Evolutionary conservation across 2,113 vertebrate genomes (phyloP).

Genomic region (Cryptomyrus ogoouensis): DNA sequence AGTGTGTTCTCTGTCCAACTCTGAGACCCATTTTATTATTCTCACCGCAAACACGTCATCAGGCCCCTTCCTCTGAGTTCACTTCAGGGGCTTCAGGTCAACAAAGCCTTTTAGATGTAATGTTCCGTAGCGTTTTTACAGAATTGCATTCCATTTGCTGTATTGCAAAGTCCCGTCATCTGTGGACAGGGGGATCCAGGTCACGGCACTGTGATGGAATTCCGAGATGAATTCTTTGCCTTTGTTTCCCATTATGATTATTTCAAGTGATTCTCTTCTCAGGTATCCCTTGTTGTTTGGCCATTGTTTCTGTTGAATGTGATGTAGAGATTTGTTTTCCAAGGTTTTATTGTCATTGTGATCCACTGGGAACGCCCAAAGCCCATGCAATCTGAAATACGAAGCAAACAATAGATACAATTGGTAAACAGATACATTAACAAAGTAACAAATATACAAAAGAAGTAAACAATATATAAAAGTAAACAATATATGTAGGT

Average conservation of each 20-base stretch:
- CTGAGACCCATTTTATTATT: background rate
- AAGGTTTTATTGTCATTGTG: background rate
- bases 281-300: slow-evolving; percentile 19
- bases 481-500: background rate
- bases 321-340: background rate
- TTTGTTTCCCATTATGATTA: background rate
- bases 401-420: background rate
- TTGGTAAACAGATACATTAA: background rate
- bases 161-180: background rate
- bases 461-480: background rate
- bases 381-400: background rate
- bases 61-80: background rate
- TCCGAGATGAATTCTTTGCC: background rate
- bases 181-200: background rate
- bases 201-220: background rate
- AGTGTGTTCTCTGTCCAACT: background rate
- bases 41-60: background rate
- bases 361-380: background rate
- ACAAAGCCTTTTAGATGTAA: background rate
- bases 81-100: background rate
- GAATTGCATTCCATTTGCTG: background rate
- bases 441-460: background rate
- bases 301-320: background rate
- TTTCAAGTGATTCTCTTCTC: slow-evolving; percentile 28
- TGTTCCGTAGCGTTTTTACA: background rate